phyloP scores from a whole-genome alignment of 2,888 invertebrate species.

The Strigamia crassipes region DNA sequence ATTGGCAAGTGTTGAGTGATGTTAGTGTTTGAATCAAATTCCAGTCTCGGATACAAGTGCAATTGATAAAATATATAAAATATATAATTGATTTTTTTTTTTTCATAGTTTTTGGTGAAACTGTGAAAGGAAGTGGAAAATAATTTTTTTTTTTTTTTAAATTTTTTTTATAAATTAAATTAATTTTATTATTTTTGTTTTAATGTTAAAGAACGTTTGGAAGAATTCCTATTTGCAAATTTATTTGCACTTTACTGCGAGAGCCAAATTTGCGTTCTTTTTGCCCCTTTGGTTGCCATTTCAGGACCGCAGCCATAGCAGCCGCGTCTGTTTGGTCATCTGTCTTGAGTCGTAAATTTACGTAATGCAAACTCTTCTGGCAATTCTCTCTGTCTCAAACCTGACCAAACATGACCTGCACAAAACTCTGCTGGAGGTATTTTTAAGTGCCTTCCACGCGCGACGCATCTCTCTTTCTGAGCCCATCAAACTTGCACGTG shows the following conservation, averaged over 20 bases:
- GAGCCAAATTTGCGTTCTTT: constrained; percentile 10
- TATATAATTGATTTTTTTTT: neutral
- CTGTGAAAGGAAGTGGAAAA: too few species aligned
- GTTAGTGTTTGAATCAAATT: neutral
- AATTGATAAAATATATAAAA: constrained; percentile 7
- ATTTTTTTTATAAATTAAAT: too few species aligned
- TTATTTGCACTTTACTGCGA: neutral
- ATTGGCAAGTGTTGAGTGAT: constrained; percentile 13
- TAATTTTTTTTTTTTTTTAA: too few species aligned
- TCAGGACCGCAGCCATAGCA: constrained; percentile 18
- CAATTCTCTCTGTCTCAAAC: constrained; percentile 49
- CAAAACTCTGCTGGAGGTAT: constrained; percentile 15
- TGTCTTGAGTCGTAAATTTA: constrained; percentile 26
- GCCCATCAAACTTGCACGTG: neutral
- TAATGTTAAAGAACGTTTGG: too few species aligned
- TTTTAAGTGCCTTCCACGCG: constrained; percentile 18
- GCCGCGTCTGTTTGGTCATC: constrained; percentile 30
- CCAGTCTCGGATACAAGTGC: neutral
- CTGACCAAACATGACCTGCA: constrained; percentile 52
- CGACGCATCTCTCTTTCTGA: constrained; percentile 5
- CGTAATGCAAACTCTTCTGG: constrained; percentile 26
- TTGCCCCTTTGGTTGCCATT: constrained; percentile 13
- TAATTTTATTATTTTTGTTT: too few species aligned
- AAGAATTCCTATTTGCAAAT: neutral
- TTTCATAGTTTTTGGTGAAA: neutral